Percentiles rank a stretch among this genome's conserved stretches.
Evolutionary conservation across 2,113 vertebrate species (phyloP).

Genomic region (Heterotis niloticus): DNA sequence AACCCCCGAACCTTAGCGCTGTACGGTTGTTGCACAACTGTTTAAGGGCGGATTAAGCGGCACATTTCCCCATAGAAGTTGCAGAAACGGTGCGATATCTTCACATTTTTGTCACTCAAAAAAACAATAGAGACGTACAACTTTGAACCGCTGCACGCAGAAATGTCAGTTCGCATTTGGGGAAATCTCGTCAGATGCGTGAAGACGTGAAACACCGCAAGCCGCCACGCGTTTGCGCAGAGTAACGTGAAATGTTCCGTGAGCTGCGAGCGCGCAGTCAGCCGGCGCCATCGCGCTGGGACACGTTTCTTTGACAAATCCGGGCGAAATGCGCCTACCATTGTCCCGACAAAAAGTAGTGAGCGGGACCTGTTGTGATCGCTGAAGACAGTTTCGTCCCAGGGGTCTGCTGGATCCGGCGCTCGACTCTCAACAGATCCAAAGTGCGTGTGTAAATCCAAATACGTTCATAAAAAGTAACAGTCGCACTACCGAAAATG

Average conservation of each 20-base stretch:
- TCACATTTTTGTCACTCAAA: not conserved
- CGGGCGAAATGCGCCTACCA: conserved; percentile 34
- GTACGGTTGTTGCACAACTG: conserved; percentile 47
- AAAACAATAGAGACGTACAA: not conserved
- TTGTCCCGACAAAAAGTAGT: conserved; percentile 44
- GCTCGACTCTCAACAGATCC: conserved; percentile 55
- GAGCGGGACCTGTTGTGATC: conserved; percentile 64
- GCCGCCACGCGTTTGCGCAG: too few species aligned
- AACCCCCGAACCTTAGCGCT: conserved; percentile 35
- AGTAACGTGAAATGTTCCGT: not conserved
- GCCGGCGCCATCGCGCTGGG: not conserved
- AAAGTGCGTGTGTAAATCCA: conserved; percentile 23
- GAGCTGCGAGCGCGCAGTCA: not conserved
- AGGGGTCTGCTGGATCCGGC: conserved; percentile 39
- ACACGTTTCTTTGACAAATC: conserved; percentile 19
- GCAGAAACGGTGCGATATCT: not conserved
- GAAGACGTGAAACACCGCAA: not conserved
- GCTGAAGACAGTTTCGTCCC: conserved; percentile 57
- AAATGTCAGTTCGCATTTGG: not conserved
- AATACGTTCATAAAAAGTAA: conserved; percentile 9
- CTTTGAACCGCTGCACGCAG: too few species aligned
- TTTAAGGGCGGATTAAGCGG: conserved; percentile 24
- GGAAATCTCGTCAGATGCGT: not conserved
- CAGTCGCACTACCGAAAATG: not conserved
- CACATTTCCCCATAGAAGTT: not conserved